These are phyloP conservation scores for Actinernus sp. DNA, from an alignment of 92 coral and sea anemone genomes.

Conservation along the genomic window DNA sequence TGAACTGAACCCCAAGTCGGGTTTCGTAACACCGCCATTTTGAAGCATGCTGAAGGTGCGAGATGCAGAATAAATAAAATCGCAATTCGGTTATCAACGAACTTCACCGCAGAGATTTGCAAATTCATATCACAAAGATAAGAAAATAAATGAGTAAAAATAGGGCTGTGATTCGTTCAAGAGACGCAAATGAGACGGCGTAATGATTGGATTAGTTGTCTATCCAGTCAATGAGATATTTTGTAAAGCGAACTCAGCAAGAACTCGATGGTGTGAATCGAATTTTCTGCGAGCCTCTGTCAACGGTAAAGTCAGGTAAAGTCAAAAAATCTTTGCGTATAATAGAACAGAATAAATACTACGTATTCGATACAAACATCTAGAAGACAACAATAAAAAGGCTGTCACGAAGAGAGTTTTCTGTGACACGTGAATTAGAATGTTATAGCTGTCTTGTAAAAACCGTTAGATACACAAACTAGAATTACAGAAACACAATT, in stretches of 20 bases:
- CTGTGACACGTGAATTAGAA: conserved; percentile 75
- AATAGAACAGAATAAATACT: not conserved
- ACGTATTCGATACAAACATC: not conserved
- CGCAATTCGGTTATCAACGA: not conserved
- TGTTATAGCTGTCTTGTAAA: conserved; percentile 62
- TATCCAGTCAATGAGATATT: not conserved
- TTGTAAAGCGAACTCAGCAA: too few species aligned
- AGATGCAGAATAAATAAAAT: not conserved
- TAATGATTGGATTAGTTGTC: not conserved
- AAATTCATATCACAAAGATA: not conserved
- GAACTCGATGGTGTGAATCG: too few species aligned
- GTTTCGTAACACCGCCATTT: too few species aligned
- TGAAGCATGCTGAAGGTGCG: not conserved
- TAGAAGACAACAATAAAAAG: conserved; percentile 13
- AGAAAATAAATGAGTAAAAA: conserved; percentile 2
- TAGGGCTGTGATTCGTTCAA: not conserved
- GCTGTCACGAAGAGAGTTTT: conserved; percentile 13
- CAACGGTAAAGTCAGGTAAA: not conserved
- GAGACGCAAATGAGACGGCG: not conserved
- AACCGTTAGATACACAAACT: conserved; percentile 80
- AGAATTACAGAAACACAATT: conserved; percentile 58
- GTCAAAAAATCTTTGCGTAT: too few species aligned
- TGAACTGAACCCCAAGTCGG: too few species aligned
- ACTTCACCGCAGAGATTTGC: not conserved
- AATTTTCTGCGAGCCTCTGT: not conserved